Evolutionary conservation across 2,888 invertebrate genomes (phyloP).

Genomic region (Adela reaumurella): DNA sequence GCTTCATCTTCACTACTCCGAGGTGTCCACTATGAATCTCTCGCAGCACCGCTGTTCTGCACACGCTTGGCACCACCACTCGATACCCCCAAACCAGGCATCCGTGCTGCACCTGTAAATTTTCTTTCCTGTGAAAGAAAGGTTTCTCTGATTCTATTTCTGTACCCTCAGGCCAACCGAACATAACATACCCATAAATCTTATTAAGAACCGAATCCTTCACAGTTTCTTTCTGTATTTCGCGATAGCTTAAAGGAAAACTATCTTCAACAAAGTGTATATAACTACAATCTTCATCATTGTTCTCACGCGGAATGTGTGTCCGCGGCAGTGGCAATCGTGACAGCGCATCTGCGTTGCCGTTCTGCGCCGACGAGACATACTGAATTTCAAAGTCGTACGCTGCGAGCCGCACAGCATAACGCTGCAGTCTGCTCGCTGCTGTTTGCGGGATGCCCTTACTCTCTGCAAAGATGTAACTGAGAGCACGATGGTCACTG

Average conservation of each 20-base stretch:
- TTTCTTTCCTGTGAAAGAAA: too few relatives aligned
- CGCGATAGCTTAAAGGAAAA: conserved; percentile 8
- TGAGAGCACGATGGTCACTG: too few relatives aligned
- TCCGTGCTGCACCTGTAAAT: too few relatives aligned
- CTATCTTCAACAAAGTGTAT: conserved; percentile 6
- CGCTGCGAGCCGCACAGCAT: conserved; percentile 8
- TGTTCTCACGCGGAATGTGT: not conserved
- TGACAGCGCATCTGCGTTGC: conserved; percentile 6
- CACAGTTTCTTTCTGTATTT: conserved; percentile 6
- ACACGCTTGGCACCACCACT: too few relatives aligned
- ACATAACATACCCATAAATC: conserved; percentile 10
- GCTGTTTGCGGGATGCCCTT: too few relatives aligned
- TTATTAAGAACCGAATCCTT: conserved; percentile 11
- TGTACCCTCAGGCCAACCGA: conserved; percentile 11
- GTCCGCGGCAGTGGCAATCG: not conserved
- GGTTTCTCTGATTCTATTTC: conserved; percentile 9
- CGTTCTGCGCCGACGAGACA: conserved; percentile 7
- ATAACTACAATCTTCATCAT: conserved; percentile 5
- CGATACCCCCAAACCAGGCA: too few relatives aligned
- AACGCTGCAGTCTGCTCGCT: conserved; percentile 7
- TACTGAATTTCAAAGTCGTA: conserved; percentile 11
- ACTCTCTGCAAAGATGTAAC: conserved; percentile 3
- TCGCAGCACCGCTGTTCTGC: too few relatives aligned
- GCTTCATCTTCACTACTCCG: conserved; percentile 14
- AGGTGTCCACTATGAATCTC: too few relatives aligned